phyloP scores from a whole-genome alignment of 2,797 vertebrate species.

The Sebastes kiyomatsui region DNA sequence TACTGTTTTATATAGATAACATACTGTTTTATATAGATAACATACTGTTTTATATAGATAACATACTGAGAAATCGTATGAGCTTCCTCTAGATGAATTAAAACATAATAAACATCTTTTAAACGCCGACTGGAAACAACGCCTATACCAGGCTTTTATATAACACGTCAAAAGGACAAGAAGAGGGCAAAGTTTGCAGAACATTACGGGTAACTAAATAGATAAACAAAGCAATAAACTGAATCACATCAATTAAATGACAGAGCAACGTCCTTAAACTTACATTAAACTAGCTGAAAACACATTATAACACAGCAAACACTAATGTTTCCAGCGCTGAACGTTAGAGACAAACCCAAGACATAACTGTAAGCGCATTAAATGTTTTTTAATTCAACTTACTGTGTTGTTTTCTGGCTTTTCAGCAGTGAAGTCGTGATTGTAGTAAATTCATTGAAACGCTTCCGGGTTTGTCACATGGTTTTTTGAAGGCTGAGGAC shows the following conservation, averaged over 20 bases:
- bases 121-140: not conserved
- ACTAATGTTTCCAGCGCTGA: rapidly evolving
- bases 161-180: not conserved
- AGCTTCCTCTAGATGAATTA: not conserved
- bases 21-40: too few species aligned
- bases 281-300: not conserved
- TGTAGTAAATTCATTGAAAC: not conserved
- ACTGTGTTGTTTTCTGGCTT: conserved; percentile 20
- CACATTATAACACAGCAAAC: not conserved
- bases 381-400: conserved; percentile 35
- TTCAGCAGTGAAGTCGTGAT: not conserved
- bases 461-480: conserved; percentile 27
- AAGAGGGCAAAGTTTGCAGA: conserved; percentile 41
- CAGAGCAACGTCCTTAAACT: not conserved
- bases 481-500: conserved; percentile 26
- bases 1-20: too few species aligned
- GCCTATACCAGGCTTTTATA: not conserved
- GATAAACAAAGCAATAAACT: conserved; percentile 24
- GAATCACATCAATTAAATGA: not conserved
- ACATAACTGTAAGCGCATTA: rapidly evolving
- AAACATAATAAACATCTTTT: not conserved
- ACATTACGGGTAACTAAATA: not conserved
- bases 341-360: not conserved
- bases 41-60: not conserved
- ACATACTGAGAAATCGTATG: not conserved